A percentile compares a stretch with the other conserved stretches of the same genome.
phyloP scores from a whole-genome alignment of 2,888 invertebrate genomes.

The Cryptophagus acutangulus region DNA sequence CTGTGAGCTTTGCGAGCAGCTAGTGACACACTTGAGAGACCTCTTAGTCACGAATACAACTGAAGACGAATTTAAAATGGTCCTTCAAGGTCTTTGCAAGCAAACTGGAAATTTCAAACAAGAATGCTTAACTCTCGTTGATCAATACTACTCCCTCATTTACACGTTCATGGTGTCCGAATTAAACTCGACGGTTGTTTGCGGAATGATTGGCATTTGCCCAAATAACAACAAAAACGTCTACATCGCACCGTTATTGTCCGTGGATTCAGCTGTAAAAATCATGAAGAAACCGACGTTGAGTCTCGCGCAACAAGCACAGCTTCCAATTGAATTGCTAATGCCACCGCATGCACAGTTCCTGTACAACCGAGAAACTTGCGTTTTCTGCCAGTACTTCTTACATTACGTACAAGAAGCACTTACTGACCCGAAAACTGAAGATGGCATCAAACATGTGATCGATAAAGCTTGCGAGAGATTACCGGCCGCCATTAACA shows the following conservation, averaged over 20 bases:
- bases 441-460: slow-evolving; percentile 63
- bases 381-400: slow-evolving; percentile 78
- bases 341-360: slow-evolving; percentile 41
- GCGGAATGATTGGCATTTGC: slow-evolving; percentile 68
- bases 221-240: slow-evolving; percentile 31
- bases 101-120: slow-evolving; percentile 68
- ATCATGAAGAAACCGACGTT: slow-evolving; percentile 8
- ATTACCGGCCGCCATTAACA: slow-evolving; percentile 58
- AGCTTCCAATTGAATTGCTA: slow-evolving; percentile 54
- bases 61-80: slow-evolving; percentile 71
- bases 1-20: slow-evolving; percentile 80
- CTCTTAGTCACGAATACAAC: slow-evolving; percentile 81
- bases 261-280: slow-evolving; percentile 49
- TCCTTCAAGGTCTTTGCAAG: slow-evolving; percentile 73
- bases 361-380: slow-evolving; percentile 52
- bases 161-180: slow-evolving; percentile 66
- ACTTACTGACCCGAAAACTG: slow-evolving; percentile 62
- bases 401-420: slow-evolving; percentile 73
- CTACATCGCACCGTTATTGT: slow-evolving; percentile 52
- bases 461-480: slow-evolving; percentile 66
- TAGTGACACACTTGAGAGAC: slow-evolving; percentile 74
- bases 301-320: slow-evolving; percentile 38
- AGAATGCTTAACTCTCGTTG: slow-evolving; percentile 72
- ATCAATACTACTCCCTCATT: slow-evolving; percentile 70
- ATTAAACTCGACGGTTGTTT: slow-evolving; percentile 65